These are phyloP conservation scores for Oostethus manadensis DNA, from an alignment of 2,113 vertebrate species.

Conservation along the genomic window DNA sequence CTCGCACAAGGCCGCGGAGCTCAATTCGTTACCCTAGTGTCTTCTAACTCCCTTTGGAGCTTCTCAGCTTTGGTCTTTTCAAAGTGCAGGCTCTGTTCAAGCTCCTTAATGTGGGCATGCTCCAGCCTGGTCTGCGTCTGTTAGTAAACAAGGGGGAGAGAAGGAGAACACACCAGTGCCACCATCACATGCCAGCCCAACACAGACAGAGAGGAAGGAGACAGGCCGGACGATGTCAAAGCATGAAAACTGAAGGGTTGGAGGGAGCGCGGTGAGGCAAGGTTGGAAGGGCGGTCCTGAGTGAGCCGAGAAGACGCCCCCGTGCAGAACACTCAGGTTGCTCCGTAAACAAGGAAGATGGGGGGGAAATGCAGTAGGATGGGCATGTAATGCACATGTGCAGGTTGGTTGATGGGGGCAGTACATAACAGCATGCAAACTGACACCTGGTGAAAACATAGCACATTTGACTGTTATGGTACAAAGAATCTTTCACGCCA, in stretches of 20 bases:
- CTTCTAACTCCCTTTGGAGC: constrained; percentile 99
- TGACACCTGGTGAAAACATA: constrained; percentile 55
- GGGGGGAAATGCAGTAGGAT: constrained; percentile 17
- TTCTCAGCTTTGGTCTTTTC: constrained; percentile 99
- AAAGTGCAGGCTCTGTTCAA: constrained; percentile 99
- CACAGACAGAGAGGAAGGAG: constrained; percentile 63
- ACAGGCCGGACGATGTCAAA: constrained; percentile 32
- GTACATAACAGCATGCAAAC: constrained; percentile 57
- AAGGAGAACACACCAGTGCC: constrained; percentile 99
- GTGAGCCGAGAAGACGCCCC: constrained; percentile 62
- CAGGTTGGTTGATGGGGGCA: constrained; percentile 47
- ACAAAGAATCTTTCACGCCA: constrained; percentile 41
- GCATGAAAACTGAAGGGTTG: constrained; percentile 15
- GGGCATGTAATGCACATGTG: constrained; percentile 48
- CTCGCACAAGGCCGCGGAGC: constrained; percentile 69
- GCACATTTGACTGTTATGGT: constrained; percentile 44
- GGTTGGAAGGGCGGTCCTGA: constrained; percentile 11
- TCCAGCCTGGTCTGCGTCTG: constrained; percentile 99
- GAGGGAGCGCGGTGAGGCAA: background rate
- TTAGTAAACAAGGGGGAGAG: constrained; percentile 96
- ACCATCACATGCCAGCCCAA: constrained; percentile 98
- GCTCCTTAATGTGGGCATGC: constrained; percentile 99
- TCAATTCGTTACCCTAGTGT: constrained; percentile 99
- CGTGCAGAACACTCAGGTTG: constrained; percentile 80
- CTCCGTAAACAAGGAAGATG: constrained; percentile 63